These are phyloP conservation scores for Neopelma chrysocephalum DNA, from an alignment of 2,797 vertebrate genomes.

Conservation along the genomic window DNA sequence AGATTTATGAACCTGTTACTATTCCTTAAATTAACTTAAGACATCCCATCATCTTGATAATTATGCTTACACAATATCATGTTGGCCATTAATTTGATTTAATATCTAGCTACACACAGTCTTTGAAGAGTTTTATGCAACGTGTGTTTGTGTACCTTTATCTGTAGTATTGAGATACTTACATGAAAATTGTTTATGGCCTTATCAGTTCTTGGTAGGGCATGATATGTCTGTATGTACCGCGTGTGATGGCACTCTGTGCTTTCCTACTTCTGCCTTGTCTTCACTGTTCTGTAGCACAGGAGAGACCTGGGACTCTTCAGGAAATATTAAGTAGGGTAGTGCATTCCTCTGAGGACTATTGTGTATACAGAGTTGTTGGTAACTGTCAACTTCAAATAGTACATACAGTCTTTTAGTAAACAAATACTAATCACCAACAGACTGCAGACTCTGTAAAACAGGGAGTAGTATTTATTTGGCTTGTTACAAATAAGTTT, in stretches of 20 bases:
- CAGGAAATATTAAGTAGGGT: neutral
- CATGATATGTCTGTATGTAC: neutral
- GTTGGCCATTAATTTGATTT: slow-evolving; percentile 54
- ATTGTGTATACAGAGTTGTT: neutral
- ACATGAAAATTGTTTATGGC: neutral
- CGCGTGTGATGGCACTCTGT: accelerated
- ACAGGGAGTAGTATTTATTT: neutral
- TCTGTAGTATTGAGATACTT: neutral
- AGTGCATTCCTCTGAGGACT: neutral
- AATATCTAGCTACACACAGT: neutral
- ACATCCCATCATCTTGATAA: slow-evolving; percentile 48
- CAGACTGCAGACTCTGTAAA: neutral
- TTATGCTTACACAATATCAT: slow-evolving; percentile 41
- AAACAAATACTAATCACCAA: neutral
- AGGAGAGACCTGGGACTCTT: neutral
- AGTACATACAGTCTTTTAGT: neutral
- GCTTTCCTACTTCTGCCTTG: neutral
- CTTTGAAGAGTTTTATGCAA: slow-evolving; percentile 58
- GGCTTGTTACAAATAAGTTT: neutral
- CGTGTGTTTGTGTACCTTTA: neutral
- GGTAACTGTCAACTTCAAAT: neutral
- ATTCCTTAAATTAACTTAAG: slow-evolving; percentile 54
- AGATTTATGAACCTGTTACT: slow-evolving; percentile 42
- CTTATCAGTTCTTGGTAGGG: neutral
- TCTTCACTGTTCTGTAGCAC: neutral